Evolutionary conservation across 1,140 invertebrate genomes (phyloP).

Genomic region (Trichonephila clavata): DNA sequence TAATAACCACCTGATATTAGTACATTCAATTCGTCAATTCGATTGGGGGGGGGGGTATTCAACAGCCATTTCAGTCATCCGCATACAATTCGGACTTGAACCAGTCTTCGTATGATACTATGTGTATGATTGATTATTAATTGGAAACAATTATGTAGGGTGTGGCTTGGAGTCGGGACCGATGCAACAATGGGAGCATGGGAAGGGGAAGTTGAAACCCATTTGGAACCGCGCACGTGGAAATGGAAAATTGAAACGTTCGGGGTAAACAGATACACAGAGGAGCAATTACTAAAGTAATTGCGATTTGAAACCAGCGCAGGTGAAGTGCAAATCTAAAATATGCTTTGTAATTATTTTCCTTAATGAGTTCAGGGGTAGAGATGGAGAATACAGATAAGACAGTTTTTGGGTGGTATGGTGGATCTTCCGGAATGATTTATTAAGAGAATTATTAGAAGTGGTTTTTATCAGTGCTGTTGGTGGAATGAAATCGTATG

Average conservation of each 20-base stretch:
- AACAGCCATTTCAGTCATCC: not conserved
- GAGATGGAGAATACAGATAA: conserved; percentile 38
- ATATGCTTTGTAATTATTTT: conserved; percentile 54
- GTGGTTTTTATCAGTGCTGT: too few species aligned
- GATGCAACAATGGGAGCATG: not conserved
- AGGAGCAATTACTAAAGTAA: conserved; percentile 52
- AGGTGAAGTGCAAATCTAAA: conserved; percentile 20
- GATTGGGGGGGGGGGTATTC: not conserved
- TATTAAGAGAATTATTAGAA: not conserved
- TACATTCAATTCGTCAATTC: not conserved
- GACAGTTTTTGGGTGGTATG: not conserved
- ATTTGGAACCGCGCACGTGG: conserved; percentile 7
- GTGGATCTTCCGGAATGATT: not conserved
- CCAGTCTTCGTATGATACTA: not conserved
- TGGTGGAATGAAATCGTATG: too few species aligned
- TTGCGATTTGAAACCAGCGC: not conserved
- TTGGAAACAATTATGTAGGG: conserved; percentile 56
- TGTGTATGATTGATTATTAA: conserved; percentile 61
- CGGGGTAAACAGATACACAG: conserved; percentile 23
- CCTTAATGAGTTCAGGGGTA: not conserved
- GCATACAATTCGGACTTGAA: not conserved
- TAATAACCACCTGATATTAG: not conserved
- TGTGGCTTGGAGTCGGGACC: conserved; percentile 32
- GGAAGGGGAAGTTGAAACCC: not conserved
- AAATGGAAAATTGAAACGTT: conserved; percentile 55